Conservation (phyloP, 2,797 vertebrate genomes). For the Peromyscus eremicus region DNA sequence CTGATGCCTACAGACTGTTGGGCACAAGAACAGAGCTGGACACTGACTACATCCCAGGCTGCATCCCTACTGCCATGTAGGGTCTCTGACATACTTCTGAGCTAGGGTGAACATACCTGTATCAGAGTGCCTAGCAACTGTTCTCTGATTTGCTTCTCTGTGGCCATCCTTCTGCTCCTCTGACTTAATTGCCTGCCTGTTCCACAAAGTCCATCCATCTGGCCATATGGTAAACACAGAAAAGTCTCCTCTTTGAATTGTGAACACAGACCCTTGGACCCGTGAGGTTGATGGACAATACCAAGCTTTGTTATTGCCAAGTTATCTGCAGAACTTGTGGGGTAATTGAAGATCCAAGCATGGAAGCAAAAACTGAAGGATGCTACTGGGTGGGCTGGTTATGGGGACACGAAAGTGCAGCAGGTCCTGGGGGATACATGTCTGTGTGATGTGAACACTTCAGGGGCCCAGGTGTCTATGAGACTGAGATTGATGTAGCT, state of each 20-base stretch:
- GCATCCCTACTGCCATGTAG: rapidly evolving
- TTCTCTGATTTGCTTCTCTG: neutral
- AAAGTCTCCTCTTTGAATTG: conserved; percentile 65
- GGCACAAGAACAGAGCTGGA: neutral
- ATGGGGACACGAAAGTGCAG: neutral
- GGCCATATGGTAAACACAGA: conserved; percentile 61
- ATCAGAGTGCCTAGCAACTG: neutral
- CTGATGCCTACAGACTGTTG: neutral
- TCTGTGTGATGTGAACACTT: rapidly evolving
- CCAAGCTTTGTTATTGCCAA: conserved; percentile 63
- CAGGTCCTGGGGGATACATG: rapidly evolving
- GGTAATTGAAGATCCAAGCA: conserved; percentile 60
- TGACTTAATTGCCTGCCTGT: conserved; percentile 42
- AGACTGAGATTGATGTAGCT: neutral
- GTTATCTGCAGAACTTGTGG: conserved; percentile 51
- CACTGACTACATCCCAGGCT: rapidly evolving
- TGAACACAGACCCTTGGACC: conserved; percentile 37
- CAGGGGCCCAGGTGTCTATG: neutral
- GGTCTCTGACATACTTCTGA: neutral
- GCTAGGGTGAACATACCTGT: no score
- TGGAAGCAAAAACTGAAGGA: conserved; percentile 57
- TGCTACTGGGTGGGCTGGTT: neutral
- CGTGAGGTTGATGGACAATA: conserved; percentile 64
- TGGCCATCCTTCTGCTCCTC: neutral
- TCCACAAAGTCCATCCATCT: conserved; percentile 62